Base-by-base conservation (phyloP, 1,140 invertebrate genomes). In the Galendromus occidentalis region DNA sequence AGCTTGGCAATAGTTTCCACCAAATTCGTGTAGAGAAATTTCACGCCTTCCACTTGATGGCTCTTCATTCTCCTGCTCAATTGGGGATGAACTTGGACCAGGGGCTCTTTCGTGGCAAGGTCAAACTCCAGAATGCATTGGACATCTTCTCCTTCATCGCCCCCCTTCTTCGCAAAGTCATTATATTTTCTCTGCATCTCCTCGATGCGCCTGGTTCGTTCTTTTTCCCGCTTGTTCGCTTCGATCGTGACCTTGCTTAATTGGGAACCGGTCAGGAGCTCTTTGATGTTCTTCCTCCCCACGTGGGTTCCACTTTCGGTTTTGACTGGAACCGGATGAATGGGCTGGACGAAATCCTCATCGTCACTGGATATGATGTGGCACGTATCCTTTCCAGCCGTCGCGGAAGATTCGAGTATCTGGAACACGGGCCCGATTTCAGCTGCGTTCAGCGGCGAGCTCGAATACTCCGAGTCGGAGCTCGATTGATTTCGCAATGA, bases 21-120 rank as follows among this genome's bases (percentile, higher is more conserved):
- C 71, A 88, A 88, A 42, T 86, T 85, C 72, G 96, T 85, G 86
- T 90, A 99, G 85, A 98, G 89, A 73, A 99, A 98, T 75, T 93
- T 87, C 0, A 98, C 85, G 68, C 92, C 80, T 71, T 80, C 76
- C 9, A 83, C 79, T 78, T 94, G 91, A 83, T 98, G 95, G 5
- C 89, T 88, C 75, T 97, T 98, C 17, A 98, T 75, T 70, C 87
- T 86, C 68, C 83, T 83, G 0, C 91, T 84, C 1, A 98, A 76
- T 44, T 82, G 82, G 67, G 82, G 79, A 75, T 95, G 82, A 0
- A 98, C 88, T 69, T 83, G 78, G 0, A 98, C 80, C 1, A 91
- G 71, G 42, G 85, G 82, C 69, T 89, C 78, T 70, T 92, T 90
- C 0, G 85, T 87, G 66, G 87, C 81, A 9, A 82, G 80, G 74